phyloP scores from a whole-genome alignment of 1,140 invertebrate species.

The Lepidurus packardi region DNA sequence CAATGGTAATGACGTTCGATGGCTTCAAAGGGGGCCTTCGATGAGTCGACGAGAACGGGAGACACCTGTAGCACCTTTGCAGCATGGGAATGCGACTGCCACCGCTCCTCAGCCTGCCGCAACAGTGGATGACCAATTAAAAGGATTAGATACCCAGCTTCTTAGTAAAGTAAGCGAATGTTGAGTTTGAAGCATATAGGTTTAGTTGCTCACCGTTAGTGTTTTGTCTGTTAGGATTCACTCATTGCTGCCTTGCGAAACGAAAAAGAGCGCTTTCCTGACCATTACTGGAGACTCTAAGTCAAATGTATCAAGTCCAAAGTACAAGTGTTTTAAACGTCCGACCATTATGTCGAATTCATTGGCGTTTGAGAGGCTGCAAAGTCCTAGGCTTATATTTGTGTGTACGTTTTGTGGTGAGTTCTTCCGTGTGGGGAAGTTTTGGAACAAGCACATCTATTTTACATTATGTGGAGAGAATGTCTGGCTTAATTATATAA shows the following conservation, averaged over 20 bases:
- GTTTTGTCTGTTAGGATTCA: slow-evolving; percentile 52
- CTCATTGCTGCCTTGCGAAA: slow-evolving; percentile 71
- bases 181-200: neutral
- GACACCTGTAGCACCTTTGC: slow-evolving; percentile 7
- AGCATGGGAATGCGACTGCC: slow-evolving; percentile 23
- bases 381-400: no score
- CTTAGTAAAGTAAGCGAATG: slow-evolving; percentile 28
- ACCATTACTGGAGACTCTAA: slow-evolving; percentile 56
- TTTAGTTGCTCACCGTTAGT: slow-evolving; percentile 17
- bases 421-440: no score
- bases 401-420: no score
- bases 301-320: slow-evolving; percentile 19
- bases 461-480: no score
- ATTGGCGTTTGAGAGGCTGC: no score
- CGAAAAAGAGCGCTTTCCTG: slow-evolving; percentile 76
- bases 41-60: neutral
- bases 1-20: neutral
- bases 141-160: slow-evolving; percentile 26
- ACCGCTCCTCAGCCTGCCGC: slow-evolving; percentile 8
- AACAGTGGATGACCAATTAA: slow-evolving; percentile 31
- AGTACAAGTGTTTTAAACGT: slow-evolving; percentile 2
- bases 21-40: neutral
- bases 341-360: no score
- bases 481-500: no score
- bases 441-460: no score